These are phyloP conservation scores for Sebastes diaconus DNA, from an alignment of 2,797 vertebrate species.

Conservation along the genomic window DNA sequence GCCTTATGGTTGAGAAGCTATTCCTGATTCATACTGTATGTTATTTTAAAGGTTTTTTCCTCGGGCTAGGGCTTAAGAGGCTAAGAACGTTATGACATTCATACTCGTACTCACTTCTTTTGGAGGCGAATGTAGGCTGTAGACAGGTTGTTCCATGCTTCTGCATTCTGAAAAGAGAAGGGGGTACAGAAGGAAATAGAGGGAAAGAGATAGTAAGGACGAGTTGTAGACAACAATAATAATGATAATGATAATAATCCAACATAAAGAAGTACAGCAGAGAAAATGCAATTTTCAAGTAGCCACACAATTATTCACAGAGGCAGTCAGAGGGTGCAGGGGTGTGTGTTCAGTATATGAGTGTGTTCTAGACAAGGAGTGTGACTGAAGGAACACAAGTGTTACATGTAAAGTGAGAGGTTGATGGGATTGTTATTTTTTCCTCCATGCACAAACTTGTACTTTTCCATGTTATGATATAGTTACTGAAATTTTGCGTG, in stretches of 20 bases:
- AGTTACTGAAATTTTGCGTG: not conserved
- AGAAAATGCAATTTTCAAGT: too few relatives aligned
- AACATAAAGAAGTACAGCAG: too few relatives aligned
- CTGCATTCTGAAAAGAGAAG: conserved; percentile 87
- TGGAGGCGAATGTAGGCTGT: conserved; percentile 93
- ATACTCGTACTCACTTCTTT: conserved; percentile 88
- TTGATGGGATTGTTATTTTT: not conserved
- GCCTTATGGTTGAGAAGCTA: not conserved
- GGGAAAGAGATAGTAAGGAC: not conserved
- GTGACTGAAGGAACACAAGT: not conserved
- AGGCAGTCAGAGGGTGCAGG: not conserved
- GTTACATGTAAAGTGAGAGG: not conserved
- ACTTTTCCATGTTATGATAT: not conserved
- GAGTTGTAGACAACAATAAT: not conserved
- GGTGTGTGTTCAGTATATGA: not conserved
- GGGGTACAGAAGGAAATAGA: not conserved
- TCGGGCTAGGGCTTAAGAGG: not conserved
- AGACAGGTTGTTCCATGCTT: conserved; percentile 98
- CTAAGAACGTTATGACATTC: not conserved
- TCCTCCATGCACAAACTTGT: not conserved
- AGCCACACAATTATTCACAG: too few relatives aligned
- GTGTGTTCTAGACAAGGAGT: not conserved
- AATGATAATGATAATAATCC: not conserved
- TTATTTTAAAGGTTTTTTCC: not conserved
- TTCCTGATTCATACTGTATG: not conserved